Percentiles rank a stretch among this genome's conserved stretches.
phyloP scores from a whole-genome alignment of 37 sponge, comb jelly and placozoan genomes.

The Petrosia ficiformis region DNA sequence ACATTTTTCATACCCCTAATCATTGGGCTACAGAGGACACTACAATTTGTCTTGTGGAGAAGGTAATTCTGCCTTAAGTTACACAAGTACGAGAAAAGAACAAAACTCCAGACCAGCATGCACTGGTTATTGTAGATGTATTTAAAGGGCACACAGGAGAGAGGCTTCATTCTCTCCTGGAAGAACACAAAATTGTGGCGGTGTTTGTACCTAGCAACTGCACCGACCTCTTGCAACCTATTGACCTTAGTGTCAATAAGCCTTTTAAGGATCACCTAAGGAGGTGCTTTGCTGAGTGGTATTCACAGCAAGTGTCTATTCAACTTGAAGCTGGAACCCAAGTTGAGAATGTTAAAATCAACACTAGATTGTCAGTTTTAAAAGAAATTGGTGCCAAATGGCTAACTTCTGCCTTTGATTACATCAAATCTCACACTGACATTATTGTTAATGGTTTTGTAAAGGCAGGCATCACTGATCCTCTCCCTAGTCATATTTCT shows the following conservation, averaged over 20 bases:
- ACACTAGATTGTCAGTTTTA: not conserved
- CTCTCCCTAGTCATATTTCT: not conserved
- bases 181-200: not conserved
- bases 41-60: slow-evolving; percentile 22
- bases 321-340: too few species aligned
- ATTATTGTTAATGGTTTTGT: not conserved
- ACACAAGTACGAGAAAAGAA: not conserved
- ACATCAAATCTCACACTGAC: not conserved
- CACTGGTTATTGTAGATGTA: slow-evolving; percentile 23
- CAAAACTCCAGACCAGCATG: not conserved
- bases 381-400: not conserved
- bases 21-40: slow-evolving; percentile 28
- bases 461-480: not conserved
- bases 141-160: slow-evolving; percentile 21
- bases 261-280: too few species aligned
- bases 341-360: too few species aligned
- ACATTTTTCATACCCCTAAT: slow-evolving; percentile 26
- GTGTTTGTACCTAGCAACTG: not conserved
- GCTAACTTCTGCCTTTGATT: not conserved
- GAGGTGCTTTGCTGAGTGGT: too few species aligned
- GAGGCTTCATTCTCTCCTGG: too few species aligned
- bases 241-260: too few species aligned
- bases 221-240: too few species aligned
- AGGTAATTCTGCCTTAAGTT: slow-evolving; percentile 27
- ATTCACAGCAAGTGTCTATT: too few species aligned